These are phyloP conservation scores for Hyposmocoma kahamanoa DNA, from an alignment of 1,140 invertebrate species.

Conservation along the genomic window DNA sequence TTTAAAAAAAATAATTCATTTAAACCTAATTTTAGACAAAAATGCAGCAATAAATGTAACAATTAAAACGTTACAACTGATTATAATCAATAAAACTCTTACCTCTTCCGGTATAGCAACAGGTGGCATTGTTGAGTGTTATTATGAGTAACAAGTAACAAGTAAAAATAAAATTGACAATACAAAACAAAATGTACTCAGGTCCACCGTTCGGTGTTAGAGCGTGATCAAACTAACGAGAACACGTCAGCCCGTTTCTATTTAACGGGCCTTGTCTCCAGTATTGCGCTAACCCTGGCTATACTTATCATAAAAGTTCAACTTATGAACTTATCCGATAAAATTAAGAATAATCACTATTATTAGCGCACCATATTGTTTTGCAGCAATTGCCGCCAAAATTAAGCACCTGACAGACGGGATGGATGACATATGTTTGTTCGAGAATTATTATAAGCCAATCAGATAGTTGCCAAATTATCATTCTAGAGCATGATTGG, in stretches of 20 bases:
- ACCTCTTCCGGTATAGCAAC: constrained; percentile 62
- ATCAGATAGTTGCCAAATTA: not conserved
- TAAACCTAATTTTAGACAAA: constrained; percentile 1
- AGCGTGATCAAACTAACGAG: constrained; percentile 39
- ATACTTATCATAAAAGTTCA: constrained; percentile 25
- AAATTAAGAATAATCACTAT: not conserved
- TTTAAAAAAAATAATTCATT: not conserved
- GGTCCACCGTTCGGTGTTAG: constrained; percentile 15
- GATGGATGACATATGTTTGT: not conserved
- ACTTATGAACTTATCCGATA: not conserved
- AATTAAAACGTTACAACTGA: constrained; percentile 7
- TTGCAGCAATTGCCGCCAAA: constrained; percentile 7
- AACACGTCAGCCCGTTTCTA: constrained; percentile 25
- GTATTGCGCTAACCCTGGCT: constrained; percentile 36
- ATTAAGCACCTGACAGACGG: not conserved
- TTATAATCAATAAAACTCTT: constrained; percentile 21
- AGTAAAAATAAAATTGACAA: constrained; percentile 5
- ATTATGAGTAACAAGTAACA: too few relatives aligned
- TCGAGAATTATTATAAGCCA: not conserved
- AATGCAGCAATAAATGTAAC: constrained; percentile 6
- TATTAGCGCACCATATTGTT: too few relatives aligned
- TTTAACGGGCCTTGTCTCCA: constrained; percentile 34
- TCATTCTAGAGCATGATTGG: not conserved
- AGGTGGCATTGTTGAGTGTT: constrained; percentile 49
- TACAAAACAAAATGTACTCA: not conserved